Percentiles rank a stretch among this genome's conserved stretches.
Conservation (phyloP, 2,888 invertebrate species). For the Leptinotarsa tumamoca region DNA sequence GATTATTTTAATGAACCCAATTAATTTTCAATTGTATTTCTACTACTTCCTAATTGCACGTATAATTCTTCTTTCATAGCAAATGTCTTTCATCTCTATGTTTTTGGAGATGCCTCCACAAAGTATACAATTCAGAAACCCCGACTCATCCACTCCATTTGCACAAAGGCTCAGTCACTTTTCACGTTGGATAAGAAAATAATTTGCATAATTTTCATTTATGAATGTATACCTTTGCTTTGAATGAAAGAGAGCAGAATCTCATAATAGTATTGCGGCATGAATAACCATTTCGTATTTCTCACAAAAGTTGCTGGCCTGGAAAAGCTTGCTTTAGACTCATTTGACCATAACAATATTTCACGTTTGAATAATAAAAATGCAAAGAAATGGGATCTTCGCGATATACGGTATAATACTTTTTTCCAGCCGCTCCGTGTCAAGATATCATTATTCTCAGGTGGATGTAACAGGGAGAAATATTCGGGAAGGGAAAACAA, state of each 20-base stretch:
- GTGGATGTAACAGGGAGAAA: conserved; percentile 1
- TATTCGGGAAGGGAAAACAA: background rate
- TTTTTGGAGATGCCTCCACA: no score
- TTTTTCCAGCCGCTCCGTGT: conserved; percentile 6
- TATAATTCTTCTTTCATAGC: no score
- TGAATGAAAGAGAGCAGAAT: conserved; percentile 11
- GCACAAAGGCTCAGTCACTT: conserved; percentile 19
- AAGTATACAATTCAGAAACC: background rate
- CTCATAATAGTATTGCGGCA: conserved; percentile 19
- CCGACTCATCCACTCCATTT: conserved; percentile 10
- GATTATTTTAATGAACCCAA: no score
- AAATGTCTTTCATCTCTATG: no score
- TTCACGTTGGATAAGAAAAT: conserved; percentile 21
- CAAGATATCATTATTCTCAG: conserved; percentile 9
- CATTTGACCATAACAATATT: conserved; percentile 28
- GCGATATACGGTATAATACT: conserved; percentile 6
- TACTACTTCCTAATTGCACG: no score
- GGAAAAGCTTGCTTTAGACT: conserved; percentile 22
- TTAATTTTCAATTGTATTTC: no score
- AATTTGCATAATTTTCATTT: conserved; percentile 28
- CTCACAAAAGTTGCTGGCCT: conserved; percentile 14
- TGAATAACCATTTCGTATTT: conserved; percentile 19
- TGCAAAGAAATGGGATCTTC: conserved; percentile 18
- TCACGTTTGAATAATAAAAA: conserved; percentile 31
- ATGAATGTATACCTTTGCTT: conserved; percentile 24